Conservation (phyloP, 2,113 vertebrate species). For the Neopipo cinnamomea region DNA sequence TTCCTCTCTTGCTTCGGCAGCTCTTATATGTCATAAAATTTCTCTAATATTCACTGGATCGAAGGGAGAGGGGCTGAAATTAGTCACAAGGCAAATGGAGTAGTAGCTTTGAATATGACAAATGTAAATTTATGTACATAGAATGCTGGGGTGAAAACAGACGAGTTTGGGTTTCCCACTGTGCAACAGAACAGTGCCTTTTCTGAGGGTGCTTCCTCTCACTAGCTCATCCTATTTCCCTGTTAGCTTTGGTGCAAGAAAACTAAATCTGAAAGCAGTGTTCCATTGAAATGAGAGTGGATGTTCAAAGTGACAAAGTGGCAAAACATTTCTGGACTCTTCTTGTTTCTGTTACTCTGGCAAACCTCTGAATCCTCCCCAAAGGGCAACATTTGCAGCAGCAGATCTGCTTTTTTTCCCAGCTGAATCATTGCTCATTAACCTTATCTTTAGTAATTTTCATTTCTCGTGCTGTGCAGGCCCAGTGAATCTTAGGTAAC, state of each 20-base stretch:
- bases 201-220: background rate
- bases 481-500: background rate
- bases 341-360: background rate
- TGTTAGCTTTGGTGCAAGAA: background rate
- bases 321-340: background rate
- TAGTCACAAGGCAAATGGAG: background rate
- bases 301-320: background rate
- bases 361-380: background rate
- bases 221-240: background rate
- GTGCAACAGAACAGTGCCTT: background rate
- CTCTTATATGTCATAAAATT: background rate
- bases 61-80: background rate
- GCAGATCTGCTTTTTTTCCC: background rate
- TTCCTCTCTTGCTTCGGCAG: background rate
- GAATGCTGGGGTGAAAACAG: background rate
- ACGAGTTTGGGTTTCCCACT: background rate
- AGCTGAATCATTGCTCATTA: background rate
- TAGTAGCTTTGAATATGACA: background rate
- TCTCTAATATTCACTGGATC: background rate
- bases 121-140: background rate
- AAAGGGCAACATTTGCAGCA: background rate
- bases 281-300: background rate
- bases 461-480: background rate
- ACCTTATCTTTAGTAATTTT: conserved; percentile 10
- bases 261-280: background rate